These are phyloP conservation scores for Caenorhabditis brenneri DNA, from an alignment of 1,140 invertebrate genomes.

Conservation along the genomic window DNA sequence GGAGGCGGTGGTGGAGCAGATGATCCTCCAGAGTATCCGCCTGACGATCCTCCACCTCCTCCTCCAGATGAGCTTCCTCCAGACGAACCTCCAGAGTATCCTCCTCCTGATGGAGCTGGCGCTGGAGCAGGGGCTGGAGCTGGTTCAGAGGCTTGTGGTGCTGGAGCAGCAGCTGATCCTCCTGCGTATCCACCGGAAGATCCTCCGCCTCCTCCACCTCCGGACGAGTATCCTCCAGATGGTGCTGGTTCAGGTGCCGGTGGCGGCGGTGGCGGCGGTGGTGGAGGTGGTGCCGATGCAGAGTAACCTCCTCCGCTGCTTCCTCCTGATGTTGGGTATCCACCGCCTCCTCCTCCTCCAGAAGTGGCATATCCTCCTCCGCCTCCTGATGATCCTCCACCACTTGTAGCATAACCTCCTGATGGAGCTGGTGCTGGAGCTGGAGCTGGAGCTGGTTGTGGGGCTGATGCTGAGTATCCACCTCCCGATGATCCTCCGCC, in stretches of 20 bases:
- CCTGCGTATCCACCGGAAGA: background rate
- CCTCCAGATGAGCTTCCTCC: background rate
- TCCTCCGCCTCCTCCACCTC: background rate
- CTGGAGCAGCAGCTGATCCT: background rate
- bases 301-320: too few species aligned
- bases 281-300: background rate
- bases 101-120: constrained; percentile 6
- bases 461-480: background rate
- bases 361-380: background rate
- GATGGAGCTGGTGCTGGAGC: background rate
- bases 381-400: background rate
- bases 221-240: background rate
- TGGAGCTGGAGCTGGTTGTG: background rate
- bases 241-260: background rate
- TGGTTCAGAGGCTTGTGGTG: background rate
- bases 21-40: background rate
- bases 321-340: background rate
- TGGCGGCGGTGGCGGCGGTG: background rate
- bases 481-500: background rate
- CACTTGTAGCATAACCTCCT: background rate
- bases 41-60: background rate
- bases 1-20: background rate
- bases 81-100: background rate
- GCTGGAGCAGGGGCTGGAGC: background rate
- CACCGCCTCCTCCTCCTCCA: background rate